A percentile compares a stretch with the other conserved stretches of the same genome.
phyloP scores from a whole-genome alignment of 2,797 vertebrate species.

The Liasis olivaceus region DNA sequence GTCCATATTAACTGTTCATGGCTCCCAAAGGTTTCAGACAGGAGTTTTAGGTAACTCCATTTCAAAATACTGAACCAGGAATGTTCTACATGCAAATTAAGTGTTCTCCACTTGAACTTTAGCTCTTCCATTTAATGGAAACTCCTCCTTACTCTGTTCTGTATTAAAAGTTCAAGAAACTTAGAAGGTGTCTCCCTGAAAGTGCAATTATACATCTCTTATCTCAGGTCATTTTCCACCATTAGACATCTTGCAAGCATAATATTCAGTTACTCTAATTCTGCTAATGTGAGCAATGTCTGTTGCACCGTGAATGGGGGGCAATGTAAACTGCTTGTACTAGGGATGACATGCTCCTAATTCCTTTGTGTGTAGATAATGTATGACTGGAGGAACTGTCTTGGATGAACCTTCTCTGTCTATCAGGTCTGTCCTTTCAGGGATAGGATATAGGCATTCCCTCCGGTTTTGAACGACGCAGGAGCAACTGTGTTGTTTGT shows the following conservation, averaged over 20 bases:
- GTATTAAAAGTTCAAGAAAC: neutral
- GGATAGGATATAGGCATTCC: neutral
- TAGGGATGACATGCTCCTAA: neutral
- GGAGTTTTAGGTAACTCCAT: neutral
- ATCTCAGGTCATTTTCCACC: no score
- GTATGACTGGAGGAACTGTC: neutral
- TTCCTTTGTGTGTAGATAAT: no score
- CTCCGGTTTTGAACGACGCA: no score
- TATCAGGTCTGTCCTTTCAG: neutral
- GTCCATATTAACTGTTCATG: neutral
- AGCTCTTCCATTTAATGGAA: neutral
- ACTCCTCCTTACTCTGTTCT: neutral
- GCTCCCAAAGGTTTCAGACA: neutral
- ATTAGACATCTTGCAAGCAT: neutral
- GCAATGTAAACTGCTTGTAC: neutral
- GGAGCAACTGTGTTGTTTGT: no score
- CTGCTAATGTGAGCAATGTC: neutral
- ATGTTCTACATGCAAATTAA: neutral
- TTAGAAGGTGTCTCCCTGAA: no score
- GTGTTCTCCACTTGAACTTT: neutral
- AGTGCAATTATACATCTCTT: no score
- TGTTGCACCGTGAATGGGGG: neutral
- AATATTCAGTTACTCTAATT: neutral
- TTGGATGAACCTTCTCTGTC: neutral
- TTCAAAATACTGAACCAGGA: neutral